Evolutionary conservation across 2,888 invertebrate genomes (phyloP), one percentile per base, ranked within the genome.

Genomic region (Anagyrus pseudococci): DNA sequence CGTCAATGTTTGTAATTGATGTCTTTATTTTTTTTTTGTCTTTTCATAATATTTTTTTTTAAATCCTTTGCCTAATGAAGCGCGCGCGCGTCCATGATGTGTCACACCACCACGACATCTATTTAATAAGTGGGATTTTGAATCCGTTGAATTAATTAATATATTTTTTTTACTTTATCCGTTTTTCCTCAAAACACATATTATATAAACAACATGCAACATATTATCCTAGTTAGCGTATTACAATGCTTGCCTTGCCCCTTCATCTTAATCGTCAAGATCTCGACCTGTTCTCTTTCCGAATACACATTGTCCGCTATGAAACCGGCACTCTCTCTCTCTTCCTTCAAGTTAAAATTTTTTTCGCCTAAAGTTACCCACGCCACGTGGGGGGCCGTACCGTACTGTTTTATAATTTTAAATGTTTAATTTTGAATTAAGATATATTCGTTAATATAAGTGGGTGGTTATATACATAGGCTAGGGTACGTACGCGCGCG

Each of bases 171-270:
- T 29, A 10, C 29, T 29, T 29, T 10, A 7, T 29, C 29, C 10
- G 29, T 7, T 29, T 29, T 29, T 10, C 10, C 29, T 29, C 6
- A 29, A 77, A 79, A 80, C 79, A 80, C 80, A 77, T 77, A 79
- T 76, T 78, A 80, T 77, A 76, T 77, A 75, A 80, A 79, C 77
- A 80, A 80, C 79, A 80, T 79, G 77, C 78, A 80, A 80, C 79
- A 80, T 78, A 77, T 79, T 78, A 78, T 72, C 73, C 77, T 80
- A 80, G 33, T 37, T 72, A 71, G 70, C 72, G 71, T 76, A 74
- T 72, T 78, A 78, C 71, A 74, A 75, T 78, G 75, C 62, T 70
- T 63, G 70, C 64, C 67, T 68, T 54, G 33, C 15, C 15, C 15
- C 10, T 4, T 37, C 3, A 37, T 37, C 10, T 29, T 56, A 37